A percentile compares a stretch with the other conserved stretches of the same genome.
Evolutionary conservation across 2,113 vertebrate genomes (phyloP).

Genomic region (Ceyx melanurus): DNA sequence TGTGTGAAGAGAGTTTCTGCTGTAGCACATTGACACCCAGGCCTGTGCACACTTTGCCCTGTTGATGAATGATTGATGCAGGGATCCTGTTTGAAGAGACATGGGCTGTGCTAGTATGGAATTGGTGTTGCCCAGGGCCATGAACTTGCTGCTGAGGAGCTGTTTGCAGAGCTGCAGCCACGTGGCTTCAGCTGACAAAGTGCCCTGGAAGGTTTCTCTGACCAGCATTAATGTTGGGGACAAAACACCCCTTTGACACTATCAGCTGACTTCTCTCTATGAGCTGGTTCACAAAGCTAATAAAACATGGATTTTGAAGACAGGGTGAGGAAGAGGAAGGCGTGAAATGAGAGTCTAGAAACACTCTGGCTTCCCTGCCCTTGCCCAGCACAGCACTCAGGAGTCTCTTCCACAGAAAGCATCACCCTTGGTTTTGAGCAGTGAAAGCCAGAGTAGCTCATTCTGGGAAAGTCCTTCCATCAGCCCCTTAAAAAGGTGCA

Average conservation of each 20-base stretch:
- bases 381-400: neutral
- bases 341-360: slow-evolving; percentile 38
- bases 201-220: slow-evolving; percentile 5
- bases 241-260: neutral
- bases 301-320: slow-evolving; percentile 46
- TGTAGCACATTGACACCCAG: fast-evolving
- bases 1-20: neutral
- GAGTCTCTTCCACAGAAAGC: neutral
- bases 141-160: slow-evolving; percentile 1
- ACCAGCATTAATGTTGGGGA: slow-evolving; percentile 17
- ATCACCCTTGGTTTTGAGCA: neutral
- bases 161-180: neutral
- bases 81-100: neutral
- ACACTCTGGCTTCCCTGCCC: neutral
- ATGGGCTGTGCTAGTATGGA: neutral
- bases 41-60: neutral
- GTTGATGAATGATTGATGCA: neutral
- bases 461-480: neutral
- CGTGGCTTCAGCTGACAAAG: slow-evolving; percentile 17
- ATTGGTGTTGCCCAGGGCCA: neutral
- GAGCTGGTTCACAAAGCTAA: slow-evolving; percentile 9
- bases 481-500: neutral
- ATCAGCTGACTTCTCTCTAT: slow-evolving; percentile 13
- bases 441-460: neutral
- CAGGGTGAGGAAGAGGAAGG: neutral